A percentile compares a stretch with the other conserved stretches of the same genome.
phyloP scores from a whole-genome alignment of 2,113 vertebrate genomes.

The Eulemur rufifrons region DNA sequence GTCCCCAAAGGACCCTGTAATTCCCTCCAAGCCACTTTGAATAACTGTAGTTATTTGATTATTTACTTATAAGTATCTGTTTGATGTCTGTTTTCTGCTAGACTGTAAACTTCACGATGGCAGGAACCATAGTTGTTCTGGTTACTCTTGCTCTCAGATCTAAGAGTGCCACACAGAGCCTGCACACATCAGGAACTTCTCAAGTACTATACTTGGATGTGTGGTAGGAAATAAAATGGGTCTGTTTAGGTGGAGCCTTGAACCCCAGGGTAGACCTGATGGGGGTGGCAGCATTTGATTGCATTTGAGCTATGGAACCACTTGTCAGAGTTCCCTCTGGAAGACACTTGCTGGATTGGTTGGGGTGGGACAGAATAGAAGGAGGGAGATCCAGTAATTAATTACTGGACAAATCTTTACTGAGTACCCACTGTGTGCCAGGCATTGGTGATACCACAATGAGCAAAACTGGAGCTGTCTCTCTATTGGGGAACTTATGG shows the following conservation, averaged over 20 bases:
- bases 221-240: not conserved
- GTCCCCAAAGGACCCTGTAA: not conserved
- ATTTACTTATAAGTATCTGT: not conserved
- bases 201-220: not conserved
- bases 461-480: not conserved
- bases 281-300: not conserved
- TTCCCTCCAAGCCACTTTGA: not conserved
- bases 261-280: not conserved
- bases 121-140: not conserved
- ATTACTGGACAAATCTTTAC: not conserved
- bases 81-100: not conserved
- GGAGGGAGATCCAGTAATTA: not conserved
- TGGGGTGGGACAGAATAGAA: not conserved
- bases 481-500: not conserved
- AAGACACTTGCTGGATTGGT: not conserved
- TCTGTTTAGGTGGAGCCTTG: not conserved
- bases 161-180: not conserved
- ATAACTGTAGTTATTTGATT: not conserved
- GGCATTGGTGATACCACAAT: not conserved
- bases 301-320: not conserved
- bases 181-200: not conserved
- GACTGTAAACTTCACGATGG: not conserved
- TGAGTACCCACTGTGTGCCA: not conserved
- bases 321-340: constrained; percentile 24
- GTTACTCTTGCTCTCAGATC: not conserved